Base-by-base conservation (phyloP, 1,140 invertebrate species). In the Drosophila busckii region DNA sequence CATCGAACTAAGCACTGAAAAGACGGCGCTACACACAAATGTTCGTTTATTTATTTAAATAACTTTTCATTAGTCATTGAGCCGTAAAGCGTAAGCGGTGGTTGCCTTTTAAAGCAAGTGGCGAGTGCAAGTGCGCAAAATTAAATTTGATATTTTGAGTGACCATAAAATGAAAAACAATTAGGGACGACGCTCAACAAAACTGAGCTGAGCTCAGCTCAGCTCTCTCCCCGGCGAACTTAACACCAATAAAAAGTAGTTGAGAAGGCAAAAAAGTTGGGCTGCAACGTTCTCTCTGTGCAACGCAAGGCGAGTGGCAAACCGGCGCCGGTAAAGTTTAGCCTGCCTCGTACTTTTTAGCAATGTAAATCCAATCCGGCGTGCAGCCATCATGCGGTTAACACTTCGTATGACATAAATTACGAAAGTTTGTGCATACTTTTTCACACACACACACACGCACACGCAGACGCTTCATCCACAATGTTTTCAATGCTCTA, bases 381-480 rank as follows among this genome's bases (percentile, higher is more conserved):
- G 75, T 80, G 75, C 75, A 82, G 75, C 75, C 75, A 80, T 80
- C 75, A 80, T 80, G 75, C 75, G 75, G 75, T 80, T 80, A 80
- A 80, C 75, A 80, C 75, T 80, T 80, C 75, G 75, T 80, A 80
- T 80, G 75, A 80, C 75, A 80, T 80, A 80, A 80, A 80, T 80
- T 80, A 80, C 75, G 65, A 80, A 80, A 80, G 75, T 80, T 80
- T 82, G 54, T 76, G 80, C 69, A 80, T 80, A 80, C 75, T 80
- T 80, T 70, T 82, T 70, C 75, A 46, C 76, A 80, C 69, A 80
- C 50, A 80, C 44, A 37, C 60, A 37, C 54, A 34, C 41, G 37
- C 45, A 10, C 49, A 34, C 42, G 29, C 23, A 7, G 4, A 31
- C 28, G 4, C 13, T 9, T 10, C n/a, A 3, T 2, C 9, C 6